phyloP scores from a whole-genome alignment of 2,797 vertebrate species.

The Masticophis lateralis region DNA sequence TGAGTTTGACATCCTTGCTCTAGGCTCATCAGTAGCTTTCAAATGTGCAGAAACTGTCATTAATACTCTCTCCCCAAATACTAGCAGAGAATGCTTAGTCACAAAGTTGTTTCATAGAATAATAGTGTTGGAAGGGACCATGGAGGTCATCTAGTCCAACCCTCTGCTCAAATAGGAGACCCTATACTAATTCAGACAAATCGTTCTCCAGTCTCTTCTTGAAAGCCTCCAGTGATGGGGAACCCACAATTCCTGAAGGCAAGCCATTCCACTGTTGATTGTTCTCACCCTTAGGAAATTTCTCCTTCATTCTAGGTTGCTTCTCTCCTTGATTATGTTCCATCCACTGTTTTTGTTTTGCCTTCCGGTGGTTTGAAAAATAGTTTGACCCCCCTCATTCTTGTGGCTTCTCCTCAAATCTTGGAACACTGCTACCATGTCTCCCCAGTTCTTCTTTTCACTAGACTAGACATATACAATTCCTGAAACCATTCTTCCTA shows the following conservation, averaged over 20 bases:
- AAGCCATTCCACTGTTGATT: background rate
- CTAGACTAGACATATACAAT: too few relatives aligned
- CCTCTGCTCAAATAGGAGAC: too few relatives aligned
- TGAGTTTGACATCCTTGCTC: too few relatives aligned
- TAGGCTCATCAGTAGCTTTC: background rate
- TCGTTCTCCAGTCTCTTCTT: background rate
- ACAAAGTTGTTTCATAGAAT: too few relatives aligned
- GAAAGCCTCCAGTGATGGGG: background rate
- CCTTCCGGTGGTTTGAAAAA: background rate
- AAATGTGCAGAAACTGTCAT: background rate
- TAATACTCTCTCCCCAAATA: too few relatives aligned
- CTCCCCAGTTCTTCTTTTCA: too few relatives aligned
- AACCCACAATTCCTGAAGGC: background rate
- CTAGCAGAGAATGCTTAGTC: too few relatives aligned
- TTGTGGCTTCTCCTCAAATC: background rate
- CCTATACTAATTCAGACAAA: background rate
- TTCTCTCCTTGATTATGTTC: background rate
- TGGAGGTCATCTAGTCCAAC: too few relatives aligned
- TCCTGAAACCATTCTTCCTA: background rate
- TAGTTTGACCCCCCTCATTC: background rate
- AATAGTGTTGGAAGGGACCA: too few relatives aligned
- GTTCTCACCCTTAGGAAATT: background rate
- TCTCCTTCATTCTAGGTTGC: background rate
- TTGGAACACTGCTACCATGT: background rate
- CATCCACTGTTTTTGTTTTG: background rate